These are phyloP conservation scores for Microcebus lehilahytsara DNA, from an alignment of 2,113 vertebrate genomes.

Conservation along the genomic window DNA sequence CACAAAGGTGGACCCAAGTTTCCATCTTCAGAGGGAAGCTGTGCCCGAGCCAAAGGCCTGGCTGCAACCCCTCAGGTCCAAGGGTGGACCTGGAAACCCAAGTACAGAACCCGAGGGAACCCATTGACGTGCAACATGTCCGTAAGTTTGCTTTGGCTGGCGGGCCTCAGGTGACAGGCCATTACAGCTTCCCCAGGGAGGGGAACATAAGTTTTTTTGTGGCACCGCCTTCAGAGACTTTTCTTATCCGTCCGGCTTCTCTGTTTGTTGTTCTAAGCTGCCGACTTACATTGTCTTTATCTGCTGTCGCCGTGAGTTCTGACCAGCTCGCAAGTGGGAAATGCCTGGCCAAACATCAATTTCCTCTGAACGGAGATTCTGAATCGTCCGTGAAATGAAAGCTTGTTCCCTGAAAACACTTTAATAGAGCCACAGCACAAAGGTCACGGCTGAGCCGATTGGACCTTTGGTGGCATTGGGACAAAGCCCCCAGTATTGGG, in stretches of 20 bases:
- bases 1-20: neutral
- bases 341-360: slow-evolving; percentile 51
- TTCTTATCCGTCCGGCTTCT: slow-evolving; percentile 4
- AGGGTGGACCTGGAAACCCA: neutral
- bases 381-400: slow-evolving; percentile 68
- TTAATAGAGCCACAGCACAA: neutral
- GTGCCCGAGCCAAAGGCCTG: neutral
- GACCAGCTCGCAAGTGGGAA: slow-evolving; percentile 50
- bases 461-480: neutral
- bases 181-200: neutral
- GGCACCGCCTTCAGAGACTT: neutral
- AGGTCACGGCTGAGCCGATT: neutral
- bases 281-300: slow-evolving; percentile 44
- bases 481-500: neutral
- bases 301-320: slow-evolving; percentile 9
- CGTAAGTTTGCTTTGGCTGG: neutral
- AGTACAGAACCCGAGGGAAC: neutral
- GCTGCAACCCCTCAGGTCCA: neutral
- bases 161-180: neutral
- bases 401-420: slow-evolving; percentile 28
- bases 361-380: slow-evolving; percentile 51
- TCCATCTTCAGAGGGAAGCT: neutral
- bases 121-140: neutral
- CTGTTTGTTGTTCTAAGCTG: slow-evolving; percentile 17
- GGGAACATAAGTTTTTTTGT: neutral